These are phyloP conservation scores for Polyploca ridens DNA, from an alignment of 2,888 invertebrate species.

Conservation along the genomic window DNA sequence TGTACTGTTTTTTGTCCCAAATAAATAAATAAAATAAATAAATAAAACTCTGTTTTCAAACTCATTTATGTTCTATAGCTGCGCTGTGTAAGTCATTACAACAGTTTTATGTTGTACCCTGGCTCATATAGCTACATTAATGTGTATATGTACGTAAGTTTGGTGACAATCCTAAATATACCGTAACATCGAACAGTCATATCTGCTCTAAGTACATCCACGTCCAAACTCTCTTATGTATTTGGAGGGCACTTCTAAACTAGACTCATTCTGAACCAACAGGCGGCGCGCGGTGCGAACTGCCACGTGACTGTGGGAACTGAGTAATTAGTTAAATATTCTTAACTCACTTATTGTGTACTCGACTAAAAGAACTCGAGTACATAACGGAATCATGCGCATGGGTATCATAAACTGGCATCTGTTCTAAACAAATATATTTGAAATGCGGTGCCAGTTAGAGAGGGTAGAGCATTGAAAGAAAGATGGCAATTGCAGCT, in stretches of 20 bases:
- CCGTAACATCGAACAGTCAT: background rate
- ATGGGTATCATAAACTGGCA: constrained; percentile 28
- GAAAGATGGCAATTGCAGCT: background rate
- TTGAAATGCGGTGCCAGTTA: constrained; percentile 8
- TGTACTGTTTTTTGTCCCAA: too few species aligned
- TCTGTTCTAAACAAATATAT: constrained; percentile 30
- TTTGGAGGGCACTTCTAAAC: background rate
- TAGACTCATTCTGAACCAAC: background rate
- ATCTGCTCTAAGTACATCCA: background rate
- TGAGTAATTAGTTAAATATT: background rate
- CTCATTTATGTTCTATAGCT: too few species aligned
- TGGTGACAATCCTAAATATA: background rate
- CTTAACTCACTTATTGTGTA: constrained; percentile 1
- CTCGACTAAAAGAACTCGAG: background rate
- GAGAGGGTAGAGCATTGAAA: background rate
- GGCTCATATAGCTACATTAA: too few species aligned
- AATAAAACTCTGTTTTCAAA: too few species aligned
- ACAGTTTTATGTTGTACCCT: too few species aligned
- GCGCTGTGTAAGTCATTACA: too few species aligned
- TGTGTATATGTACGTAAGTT: too few species aligned
- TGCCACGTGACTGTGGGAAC: constrained; percentile 2
- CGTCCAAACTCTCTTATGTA: background rate
- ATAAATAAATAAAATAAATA: too few species aligned
- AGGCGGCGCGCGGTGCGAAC: background rate
- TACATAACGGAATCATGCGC: constrained; percentile 21